Evolutionary conservation across 2,888 invertebrate species (phyloP).

Genomic region (Ormia ochracea): DNA sequence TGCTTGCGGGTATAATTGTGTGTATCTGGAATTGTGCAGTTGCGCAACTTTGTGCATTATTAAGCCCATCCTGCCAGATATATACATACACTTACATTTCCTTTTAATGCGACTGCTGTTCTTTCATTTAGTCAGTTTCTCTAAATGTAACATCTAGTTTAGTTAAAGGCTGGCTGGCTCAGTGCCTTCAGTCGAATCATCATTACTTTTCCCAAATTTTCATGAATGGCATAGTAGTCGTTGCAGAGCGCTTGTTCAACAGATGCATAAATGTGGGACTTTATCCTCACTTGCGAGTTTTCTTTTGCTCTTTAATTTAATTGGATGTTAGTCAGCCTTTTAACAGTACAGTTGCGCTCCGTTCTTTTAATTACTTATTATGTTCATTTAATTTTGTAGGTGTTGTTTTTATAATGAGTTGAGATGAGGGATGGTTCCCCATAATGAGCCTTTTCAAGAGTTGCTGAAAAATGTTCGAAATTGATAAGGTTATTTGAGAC

Average conservation of each 20-base stretch:
- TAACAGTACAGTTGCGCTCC: constrained; percentile 39
- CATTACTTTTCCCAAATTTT: constrained; percentile 9
- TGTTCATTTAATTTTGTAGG: constrained; percentile 27
- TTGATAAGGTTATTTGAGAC: constrained; percentile 1
- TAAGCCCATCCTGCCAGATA: constrained; percentile 53
- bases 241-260: constrained; percentile 38
- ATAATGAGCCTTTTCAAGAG: constrained; percentile 59
- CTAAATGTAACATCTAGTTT: constrained; percentile 43
- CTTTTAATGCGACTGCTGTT: neutral
- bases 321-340: constrained; percentile 27
- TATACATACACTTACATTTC: too few species aligned
- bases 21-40: neutral
- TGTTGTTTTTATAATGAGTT: constrained; percentile 34
- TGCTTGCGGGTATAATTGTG: neutral
- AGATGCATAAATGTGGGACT: constrained; percentile 52
- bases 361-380: neutral
- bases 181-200: neutral
- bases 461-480: constrained; percentile 55
- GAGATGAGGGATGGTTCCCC: constrained; percentile 23
- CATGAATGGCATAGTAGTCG: constrained; percentile 21
- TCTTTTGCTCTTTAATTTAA: constrained; percentile 28
- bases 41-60: constrained; percentile 57
- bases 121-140: neutral
- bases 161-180: constrained; percentile 16
- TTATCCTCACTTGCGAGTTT: constrained; percentile 7